Evolutionary conservation across 1,140 invertebrate genomes (phyloP).

Genomic region (Lepidurus arcticus): DNA sequence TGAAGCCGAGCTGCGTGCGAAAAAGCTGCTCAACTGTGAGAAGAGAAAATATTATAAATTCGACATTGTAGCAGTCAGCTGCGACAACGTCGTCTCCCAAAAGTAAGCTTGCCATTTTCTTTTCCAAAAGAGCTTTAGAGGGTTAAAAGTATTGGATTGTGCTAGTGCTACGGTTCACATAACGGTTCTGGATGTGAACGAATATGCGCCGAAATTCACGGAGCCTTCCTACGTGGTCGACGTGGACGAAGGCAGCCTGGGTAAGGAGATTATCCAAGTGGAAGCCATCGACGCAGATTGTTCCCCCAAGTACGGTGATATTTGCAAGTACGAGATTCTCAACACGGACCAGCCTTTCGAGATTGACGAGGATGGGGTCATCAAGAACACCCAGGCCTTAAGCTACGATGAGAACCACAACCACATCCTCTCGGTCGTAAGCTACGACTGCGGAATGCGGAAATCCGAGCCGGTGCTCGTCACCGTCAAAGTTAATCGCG

Average conservation of each 20-base stretch:
- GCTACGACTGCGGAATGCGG: constrained; percentile 92
- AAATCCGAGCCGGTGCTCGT: constrained; percentile 78
- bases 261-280: constrained; percentile 81
- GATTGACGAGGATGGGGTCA: constrained; percentile 83
- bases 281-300: constrained; percentile 86
- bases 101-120: constrained; percentile 57
- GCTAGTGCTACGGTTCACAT: constrained; percentile 84
- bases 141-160: neutral
- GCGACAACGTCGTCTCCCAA: constrained; percentile 72
- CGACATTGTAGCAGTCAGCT: constrained; percentile 86
- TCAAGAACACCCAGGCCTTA: constrained; percentile 83
- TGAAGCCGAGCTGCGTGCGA: constrained; percentile 63
- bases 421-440: constrained; percentile 93
- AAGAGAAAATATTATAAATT: constrained; percentile 92
- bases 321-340: constrained; percentile 92
- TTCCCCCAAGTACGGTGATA: constrained; percentile 83
- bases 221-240: constrained; percentile 82
- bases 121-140: neutral
- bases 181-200: constrained; percentile 91
- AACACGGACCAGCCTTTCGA: constrained; percentile 83
- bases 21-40: constrained; percentile 81
- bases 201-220: constrained; percentile 80
- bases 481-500: constrained; percentile 80
- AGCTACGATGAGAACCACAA: constrained; percentile 88
- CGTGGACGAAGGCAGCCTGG: constrained; percentile 84